Base-by-base conservation (phyloP, 2,797 vertebrate genomes). In the Remorina albescens region DNA sequence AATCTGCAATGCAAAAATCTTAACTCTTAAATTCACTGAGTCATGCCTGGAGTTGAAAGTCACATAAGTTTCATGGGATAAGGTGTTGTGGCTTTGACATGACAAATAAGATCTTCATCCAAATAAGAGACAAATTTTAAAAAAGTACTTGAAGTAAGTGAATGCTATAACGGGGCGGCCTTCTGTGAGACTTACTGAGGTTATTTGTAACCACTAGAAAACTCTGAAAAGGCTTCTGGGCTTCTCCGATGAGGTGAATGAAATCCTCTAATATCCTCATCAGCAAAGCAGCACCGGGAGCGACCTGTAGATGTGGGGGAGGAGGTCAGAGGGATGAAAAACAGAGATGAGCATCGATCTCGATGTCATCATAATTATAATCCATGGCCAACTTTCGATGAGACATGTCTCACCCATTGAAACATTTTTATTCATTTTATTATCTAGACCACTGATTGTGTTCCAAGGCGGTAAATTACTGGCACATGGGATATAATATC, bases 211-310 rank as follows among this genome's bases (percentile, higher is more conserved):
- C 97, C 8, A 98, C 96, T 54, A 99, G 94, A 64, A 98, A 98
- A 92, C 97, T 99, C 93, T 99, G 97, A 88, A 99, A 98, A 55
- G 97, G 96, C 82, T 99, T 99, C 86, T 99, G 96, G 0, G 96
- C 95, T 1, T 97, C 96, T 34, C 98, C 98, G 1, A 99, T 96
- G 86, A 98, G 94, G 86, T 99, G 98, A 87, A 99, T 99, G 89
- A 99, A 99, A 85, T 99, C 98, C 85, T 99, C 98, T 80, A 99
- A 94, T 28, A 98, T 97, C 80, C 95, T 96, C 95, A 99, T 98
- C 84, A 99, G 92, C 82, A 96, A 93, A 79, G 97, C 95, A 1
- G 98, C 97, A 76, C 97, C 97, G 0, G 97, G 97, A 78, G 96
- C 95, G 84, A 99, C 96, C 98, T 99, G 84, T 5, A 32, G 74